These are phyloP conservation scores for Entomyzon cyanotis DNA, from an alignment of 2,113 vertebrate genomes.

Conservation along the genomic window DNA sequence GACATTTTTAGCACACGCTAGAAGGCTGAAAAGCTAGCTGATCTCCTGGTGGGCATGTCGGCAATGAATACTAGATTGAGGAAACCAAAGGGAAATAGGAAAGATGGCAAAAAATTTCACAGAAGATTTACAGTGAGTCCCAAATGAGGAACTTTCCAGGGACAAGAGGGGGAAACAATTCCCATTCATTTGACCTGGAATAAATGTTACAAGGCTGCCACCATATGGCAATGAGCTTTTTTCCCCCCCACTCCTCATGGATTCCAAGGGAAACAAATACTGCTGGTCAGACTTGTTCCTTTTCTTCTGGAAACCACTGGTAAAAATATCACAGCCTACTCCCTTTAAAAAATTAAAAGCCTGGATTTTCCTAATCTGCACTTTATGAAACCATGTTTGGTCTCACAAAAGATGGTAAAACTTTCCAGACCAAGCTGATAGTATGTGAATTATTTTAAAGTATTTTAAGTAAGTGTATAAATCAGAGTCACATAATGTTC, in stretches of 20 bases:
- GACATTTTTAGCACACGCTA: neutral
- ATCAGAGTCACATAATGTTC: neutral
- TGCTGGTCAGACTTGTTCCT: neutral
- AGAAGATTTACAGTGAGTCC: conserved; percentile 48
- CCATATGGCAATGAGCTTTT: neutral
- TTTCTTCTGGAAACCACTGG: neutral
- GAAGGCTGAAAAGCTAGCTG: neutral
- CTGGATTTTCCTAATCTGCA: neutral
- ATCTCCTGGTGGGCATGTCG: conserved; percentile 29
- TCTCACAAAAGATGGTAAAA: neutral
- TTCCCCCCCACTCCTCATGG: rapidly evolving
- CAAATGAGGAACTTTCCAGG: conserved; percentile 11
- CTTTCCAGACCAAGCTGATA: neutral
- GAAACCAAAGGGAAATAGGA: conserved; percentile 35
- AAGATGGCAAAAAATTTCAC: conserved; percentile 54
- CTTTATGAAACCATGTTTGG: neutral
- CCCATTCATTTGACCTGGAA: neutral
- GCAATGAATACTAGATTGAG: conserved; percentile 57
- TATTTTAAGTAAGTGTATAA: neutral
- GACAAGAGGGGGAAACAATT: neutral
- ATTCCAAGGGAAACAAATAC: neutral
- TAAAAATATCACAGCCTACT: neutral
- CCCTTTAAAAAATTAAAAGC: neutral
- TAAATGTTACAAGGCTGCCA: conserved; percentile 59
- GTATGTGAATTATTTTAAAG: neutral